Percentiles rank a stretch among this genome's conserved stretches.
Evolutionary conservation across 2,888 invertebrate genomes (phyloP).

Genomic region (Nemoura dubitans): DNA sequence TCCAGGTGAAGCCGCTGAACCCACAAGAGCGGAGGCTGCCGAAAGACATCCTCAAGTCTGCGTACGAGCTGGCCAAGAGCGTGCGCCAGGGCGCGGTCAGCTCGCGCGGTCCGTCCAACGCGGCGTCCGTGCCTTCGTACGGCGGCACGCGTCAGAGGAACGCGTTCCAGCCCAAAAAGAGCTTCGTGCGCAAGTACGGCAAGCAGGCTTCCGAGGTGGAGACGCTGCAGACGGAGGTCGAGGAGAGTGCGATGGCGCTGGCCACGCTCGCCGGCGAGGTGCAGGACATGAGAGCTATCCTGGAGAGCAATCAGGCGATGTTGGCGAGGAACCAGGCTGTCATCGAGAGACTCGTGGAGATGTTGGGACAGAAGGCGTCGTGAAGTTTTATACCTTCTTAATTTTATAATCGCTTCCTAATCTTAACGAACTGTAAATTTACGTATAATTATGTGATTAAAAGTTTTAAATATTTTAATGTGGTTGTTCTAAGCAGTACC

Average conservation of each 20-base stretch:
- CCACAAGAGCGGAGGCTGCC: constrained; percentile 84
- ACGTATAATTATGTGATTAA: too few species aligned
- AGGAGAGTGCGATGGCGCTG: constrained; percentile 15
- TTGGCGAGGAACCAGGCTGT: constrained; percentile 1
- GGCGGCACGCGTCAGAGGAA: background rate
- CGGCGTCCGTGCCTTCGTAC: background rate
- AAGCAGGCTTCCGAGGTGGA: constrained; percentile 17
- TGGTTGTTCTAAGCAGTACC: too few species aligned
- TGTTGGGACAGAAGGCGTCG: background rate
- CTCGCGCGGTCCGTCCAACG: background rate
- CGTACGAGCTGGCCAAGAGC: constrained; percentile 79
- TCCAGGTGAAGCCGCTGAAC: constrained; percentile 84
- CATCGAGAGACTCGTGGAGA: background rate
- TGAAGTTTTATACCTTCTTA: too few species aligned
- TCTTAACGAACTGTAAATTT: too few species aligned
- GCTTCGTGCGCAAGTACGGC: background rate
- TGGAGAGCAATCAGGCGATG: background rate
- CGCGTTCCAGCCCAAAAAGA: background rate
- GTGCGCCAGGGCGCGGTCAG: background rate
- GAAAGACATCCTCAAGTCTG: constrained; percentile 79
- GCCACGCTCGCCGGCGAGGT: constrained; percentile 71
- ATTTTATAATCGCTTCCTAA: too few species aligned
- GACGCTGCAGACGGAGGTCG: constrained; percentile 25
- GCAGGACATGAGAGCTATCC: constrained; percentile 68
- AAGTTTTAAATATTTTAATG: too few species aligned